A percentile compares a stretch with the other conserved stretches of the same genome.
phyloP scores from a whole-genome alignment of 2,113 vertebrate genomes.

The Chiloscyllium plagiosum region DNA sequence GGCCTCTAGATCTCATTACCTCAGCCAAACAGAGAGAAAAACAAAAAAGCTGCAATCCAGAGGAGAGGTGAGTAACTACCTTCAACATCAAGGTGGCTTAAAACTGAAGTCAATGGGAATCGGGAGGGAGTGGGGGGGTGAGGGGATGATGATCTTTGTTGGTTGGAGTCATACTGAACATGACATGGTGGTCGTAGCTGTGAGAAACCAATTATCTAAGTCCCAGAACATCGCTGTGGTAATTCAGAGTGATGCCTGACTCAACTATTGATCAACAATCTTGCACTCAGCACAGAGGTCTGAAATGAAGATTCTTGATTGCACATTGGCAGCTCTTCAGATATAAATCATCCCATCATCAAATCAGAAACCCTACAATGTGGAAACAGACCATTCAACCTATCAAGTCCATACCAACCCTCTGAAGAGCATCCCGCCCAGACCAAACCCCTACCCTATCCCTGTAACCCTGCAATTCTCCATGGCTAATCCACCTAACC shows the following conservation, averaged over 20 bases:
- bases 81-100: neutral
- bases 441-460: too few relatives aligned
- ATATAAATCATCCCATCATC: too few relatives aligned
- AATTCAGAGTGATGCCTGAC: neutral
- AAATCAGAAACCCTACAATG: too few relatives aligned
- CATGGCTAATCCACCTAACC: too few relatives aligned
- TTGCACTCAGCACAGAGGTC: too few relatives aligned
- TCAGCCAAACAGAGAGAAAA: neutral
- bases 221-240: neutral
- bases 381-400: too few relatives aligned
- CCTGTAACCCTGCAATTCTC: too few relatives aligned
- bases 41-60: neutral
- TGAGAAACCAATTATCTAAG: too few relatives aligned
- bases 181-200: neutral
- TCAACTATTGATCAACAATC: neutral
- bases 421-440: too few relatives aligned
- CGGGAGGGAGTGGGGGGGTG: neutral
- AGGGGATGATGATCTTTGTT: neutral
- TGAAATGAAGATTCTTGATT: neutral
- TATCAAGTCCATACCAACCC: too few relatives aligned
- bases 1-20: neutral
- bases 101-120: neutral
- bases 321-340: neutral
- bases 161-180: neutral
- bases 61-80: neutral